phyloP scores from a whole-genome alignment of 2,113 vertebrate genomes.

The Syrrhaptes paradoxus region DNA sequence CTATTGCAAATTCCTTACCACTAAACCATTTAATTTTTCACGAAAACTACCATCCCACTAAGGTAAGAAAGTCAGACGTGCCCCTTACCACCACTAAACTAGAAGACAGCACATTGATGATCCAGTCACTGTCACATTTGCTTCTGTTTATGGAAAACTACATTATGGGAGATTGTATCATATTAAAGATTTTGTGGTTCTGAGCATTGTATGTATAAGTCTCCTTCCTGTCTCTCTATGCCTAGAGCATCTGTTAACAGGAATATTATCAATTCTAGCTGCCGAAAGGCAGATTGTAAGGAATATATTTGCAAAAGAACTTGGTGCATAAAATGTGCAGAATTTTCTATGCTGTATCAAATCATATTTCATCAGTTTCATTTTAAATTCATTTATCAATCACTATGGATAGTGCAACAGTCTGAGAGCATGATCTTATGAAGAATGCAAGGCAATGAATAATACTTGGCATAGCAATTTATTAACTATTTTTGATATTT shows the following conservation, averaged over 20 bases:
- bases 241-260: background rate
- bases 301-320: background rate
- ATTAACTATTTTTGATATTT: background rate
- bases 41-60: background rate
- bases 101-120: background rate
- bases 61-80: background rate
- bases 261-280: background rate
- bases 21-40: background rate
- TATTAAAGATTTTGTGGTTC: background rate
- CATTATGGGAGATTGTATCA: background rate
- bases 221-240: background rate
- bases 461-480: background rate
- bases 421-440: background rate
- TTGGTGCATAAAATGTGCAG: background rate
- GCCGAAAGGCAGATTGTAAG: background rate
- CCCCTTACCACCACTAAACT: background rate
- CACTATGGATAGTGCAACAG: background rate
- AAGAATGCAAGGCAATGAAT: background rate
- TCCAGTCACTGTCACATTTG: background rate
- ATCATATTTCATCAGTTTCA: background rate
- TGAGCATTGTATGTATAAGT: background rate
- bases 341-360: background rate
- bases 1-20: background rate
- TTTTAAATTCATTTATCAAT: background rate
- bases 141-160: background rate